Conservation (phyloP, 2,113 vertebrate species). For the Syrrhaptes paradoxus region DNA sequence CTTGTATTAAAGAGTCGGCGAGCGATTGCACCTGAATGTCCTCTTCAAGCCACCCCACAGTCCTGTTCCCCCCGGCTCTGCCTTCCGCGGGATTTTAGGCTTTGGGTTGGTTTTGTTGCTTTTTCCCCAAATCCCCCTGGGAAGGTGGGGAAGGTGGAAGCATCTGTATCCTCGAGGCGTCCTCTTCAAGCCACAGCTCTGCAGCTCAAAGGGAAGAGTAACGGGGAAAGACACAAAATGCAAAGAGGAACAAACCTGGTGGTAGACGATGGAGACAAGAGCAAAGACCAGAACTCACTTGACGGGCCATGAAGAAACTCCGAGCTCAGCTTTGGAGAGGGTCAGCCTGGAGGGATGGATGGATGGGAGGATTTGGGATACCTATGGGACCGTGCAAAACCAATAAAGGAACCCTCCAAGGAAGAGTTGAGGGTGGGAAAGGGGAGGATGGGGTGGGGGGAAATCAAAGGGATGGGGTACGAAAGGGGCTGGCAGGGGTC, state of each 20-base stretch:
- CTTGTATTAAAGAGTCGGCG: not conserved
- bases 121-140: not conserved
- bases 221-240: not conserved
- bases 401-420: not conserved
- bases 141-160: not conserved
- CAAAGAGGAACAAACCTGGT: not conserved
- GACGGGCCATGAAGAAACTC: not conserved
- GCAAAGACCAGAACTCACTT: not conserved
- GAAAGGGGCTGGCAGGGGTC: too few relatives aligned
- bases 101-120: not conserved
- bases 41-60: not conserved
- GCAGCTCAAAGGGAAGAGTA: not conserved
- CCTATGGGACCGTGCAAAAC: not conserved
- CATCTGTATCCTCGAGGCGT: not conserved
- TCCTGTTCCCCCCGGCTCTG: not conserved
- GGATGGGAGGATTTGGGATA: rapidly evolving
- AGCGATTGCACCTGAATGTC: not conserved
- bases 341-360: not conserved
- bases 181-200: too few relatives aligned
- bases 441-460: not conserved
- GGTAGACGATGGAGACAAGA: rapidly evolving
- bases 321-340: not conserved
- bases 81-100: not conserved
- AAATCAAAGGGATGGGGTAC: too few relatives aligned
- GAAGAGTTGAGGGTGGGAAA: not conserved